Evolutionary conservation across 2,113 vertebrate species (phyloP), one percentile per base, ranked within the genome.

Genomic region (Nycticryphes semicollaris): DNA sequence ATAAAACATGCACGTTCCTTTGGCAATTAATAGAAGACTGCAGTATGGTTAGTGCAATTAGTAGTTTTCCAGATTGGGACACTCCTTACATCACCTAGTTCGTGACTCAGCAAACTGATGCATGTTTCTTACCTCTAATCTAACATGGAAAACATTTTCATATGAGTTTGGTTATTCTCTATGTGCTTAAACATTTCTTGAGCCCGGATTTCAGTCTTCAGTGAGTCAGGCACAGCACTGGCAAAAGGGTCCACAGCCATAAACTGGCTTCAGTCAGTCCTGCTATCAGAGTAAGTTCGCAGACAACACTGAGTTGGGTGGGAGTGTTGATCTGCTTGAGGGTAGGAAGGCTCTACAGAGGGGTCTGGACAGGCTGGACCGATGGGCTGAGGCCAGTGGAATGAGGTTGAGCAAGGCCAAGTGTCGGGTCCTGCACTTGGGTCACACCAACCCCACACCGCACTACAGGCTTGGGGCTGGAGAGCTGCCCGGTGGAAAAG

Each of bases 401-500:
- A n/a, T 8, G 13, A 59, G 56, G 33, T 14, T 59, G 20, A n/a
- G 33, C 33, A 14, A n/a, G 56, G 56, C 56, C 8, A 5, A 23
- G 12, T 22, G 21, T 13, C 8, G 21, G 56, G 56, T 59, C 19
- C 11, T n/a, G 20, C 31, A 6, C 31, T n/a, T 57, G 56, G 31
- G 31, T 22, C 56, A 57, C 31, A 57, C 12, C 56, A 57, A 14
- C 31, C 31, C 56, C 31, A 33, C 5, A 6, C 31, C 22, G 31
- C 3, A 12, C 56, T 57, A n/a, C 56, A n/a, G 56, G 31, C 20
- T 33, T 9, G 56, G 31, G 12, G 12, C 37, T 73, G 37, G 51
- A 53, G 15, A 73, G 51, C 30, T 43, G 51, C 30, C 15, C 0
- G 0, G 22, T 1, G 0, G 37, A 74, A 33, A 56, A 24, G 35